Base-by-base conservation (phyloP, 1,140 invertebrate species). In the Sesamia nonagrioides region DNA sequence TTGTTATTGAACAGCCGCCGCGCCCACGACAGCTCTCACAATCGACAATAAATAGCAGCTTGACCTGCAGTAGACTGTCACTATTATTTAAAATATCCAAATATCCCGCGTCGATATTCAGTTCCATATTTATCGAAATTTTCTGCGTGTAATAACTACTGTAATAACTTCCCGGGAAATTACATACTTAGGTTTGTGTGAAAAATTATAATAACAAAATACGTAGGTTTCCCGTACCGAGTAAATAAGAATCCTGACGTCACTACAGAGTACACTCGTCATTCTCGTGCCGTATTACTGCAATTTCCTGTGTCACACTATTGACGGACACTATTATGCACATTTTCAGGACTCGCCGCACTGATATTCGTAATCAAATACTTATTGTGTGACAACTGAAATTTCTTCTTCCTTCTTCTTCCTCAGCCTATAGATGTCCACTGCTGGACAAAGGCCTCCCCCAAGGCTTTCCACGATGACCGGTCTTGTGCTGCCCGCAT, bases 321-420 rank as follows among this genome's bases (percentile, higher is more conserved):
- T 58, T 72, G 69, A 72, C 50, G 37, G 56, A 13, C 9, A 72
- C n/a, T 56, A 72, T 72, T 58, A 72, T 56, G 50, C 52, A 56
- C 33, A n/a, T 52, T 71, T 17, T 8, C n/a, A 72, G 15, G 3
- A 66, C 61, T 66, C 50, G 66, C 42, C 17, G 17, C 45, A 42
- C 45, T 37, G 17, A 35, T 72, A 18, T 66, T 66, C 21, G 37
- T 56, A 33, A 17, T 4, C 33, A 35, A 35, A 40, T 48, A 40
- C 66, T 69, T 50, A 61, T 27, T 48, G 21, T 48, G 42, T 50
- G 42, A 48, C n/a, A n/a, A n/a, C n/a, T n/a, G n/a, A n/a, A n/a
- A n/a, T n/a, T n/a, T n/a, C n/a, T n/a, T n/a, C n/a, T n/a, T n/a
- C n/a, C n/a, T n/a, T n/a, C n/a, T n/a, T n/a, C n/a, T n/a, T n/a